Evolutionary conservation across 2,888 invertebrate genomes (phyloP), one percentile per base, ranked within the genome.

Genomic region (Drosophila meridionalis): DNA sequence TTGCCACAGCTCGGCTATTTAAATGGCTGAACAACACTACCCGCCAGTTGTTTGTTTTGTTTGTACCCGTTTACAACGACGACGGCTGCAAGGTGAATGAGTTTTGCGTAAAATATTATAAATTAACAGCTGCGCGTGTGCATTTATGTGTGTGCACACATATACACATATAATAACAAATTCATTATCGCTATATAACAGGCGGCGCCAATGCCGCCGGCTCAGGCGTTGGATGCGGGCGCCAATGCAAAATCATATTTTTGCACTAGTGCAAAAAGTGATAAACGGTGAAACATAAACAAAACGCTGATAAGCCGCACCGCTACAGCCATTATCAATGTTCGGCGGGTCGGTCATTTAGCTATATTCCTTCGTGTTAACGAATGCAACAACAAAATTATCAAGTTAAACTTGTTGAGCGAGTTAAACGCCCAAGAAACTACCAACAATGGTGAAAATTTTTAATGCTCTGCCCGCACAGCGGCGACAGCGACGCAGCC

Each of bases 391-490:
- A 73, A 88, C 77, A 82, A 69, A 67, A 77, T 84, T 82, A 89
- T 85, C 85, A 87, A 73, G 69, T 70, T 73, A 87, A 82, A 85
- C 89, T 89, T 78, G 84, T 89, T 87, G 82, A 87, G 79, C 84
- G 71, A 82, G 84, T 89, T 89, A 64, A 83, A 79, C 64, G 73
- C 69, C 65, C 58, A 84, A 69, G 66, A 82, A 85, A 75, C 82
- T 80, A 84, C 89, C 89, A 81, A 81, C 83, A 88, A 84, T 83
- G 69, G 74, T 85, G 77, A 82, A 87, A 71, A 78, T 75, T 73
- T 82, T 79, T 73, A 82, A 78, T 67, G 55, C 73, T 76, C 67
- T 79, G 75, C 88, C 55, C 70, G 56, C 65, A 68, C 72, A 56
- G 57, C 79, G 50, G 57, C 76, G 75, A 55, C 88, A 76, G 80